Conservation (phyloP, 2,797 vertebrate species). For the Setipinna tenuifilis region DNA sequence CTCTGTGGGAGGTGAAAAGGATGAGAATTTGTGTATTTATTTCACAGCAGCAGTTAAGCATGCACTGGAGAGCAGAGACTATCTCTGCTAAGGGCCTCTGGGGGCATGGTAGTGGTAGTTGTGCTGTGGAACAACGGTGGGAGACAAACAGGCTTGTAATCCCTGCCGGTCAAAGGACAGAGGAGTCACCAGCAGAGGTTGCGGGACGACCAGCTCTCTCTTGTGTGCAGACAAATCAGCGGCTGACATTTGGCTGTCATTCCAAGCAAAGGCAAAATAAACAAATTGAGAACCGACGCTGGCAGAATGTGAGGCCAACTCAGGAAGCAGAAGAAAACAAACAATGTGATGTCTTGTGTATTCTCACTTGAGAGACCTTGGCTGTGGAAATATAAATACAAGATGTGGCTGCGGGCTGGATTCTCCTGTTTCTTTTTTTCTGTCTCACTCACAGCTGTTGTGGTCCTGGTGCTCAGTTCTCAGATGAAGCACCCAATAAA, state of each 20-base stretch:
- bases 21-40: not conserved
- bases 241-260: not conserved
- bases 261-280: not conserved
- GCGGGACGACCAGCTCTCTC: not conserved
- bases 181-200: not conserved
- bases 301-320: not conserved
- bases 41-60: not conserved
- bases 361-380: constrained; percentile 8
- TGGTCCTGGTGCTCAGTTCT: not conserved
- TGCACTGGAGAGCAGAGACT: not conserved
- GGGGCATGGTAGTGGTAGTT: not conserved
- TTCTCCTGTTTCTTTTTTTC: not conserved
- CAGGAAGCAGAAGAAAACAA: not conserved
- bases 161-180: not conserved
- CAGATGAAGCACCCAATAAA: not conserved
- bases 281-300: not conserved
- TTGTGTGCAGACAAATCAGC: not conserved
- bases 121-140: not conserved
- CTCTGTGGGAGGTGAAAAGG: not conserved
- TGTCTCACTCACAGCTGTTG: not conserved
- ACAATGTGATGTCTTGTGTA: constrained; percentile 8
- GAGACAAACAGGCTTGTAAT: not conserved
- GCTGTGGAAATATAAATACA: constrained; percentile 17
- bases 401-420: not conserved
- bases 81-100: not conserved